Evolutionary conservation across 2,113 vertebrate species (phyloP), one percentile per base, ranked within the genome.

Genomic region (Larimichthys polyactis): DNA sequence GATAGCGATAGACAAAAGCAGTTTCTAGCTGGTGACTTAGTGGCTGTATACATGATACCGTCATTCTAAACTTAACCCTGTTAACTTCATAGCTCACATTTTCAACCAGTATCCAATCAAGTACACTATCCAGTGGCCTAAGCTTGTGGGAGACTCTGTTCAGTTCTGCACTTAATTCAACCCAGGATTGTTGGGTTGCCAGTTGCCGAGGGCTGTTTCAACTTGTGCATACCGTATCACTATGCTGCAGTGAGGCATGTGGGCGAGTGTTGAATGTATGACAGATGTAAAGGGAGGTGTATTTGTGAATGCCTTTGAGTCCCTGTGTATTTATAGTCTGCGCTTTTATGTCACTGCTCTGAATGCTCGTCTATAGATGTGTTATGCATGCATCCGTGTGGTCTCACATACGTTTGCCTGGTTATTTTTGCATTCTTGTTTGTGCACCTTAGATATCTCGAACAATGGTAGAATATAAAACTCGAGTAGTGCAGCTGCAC

Each of bases 271-370:
- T 75, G 60, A 54, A 32, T 66, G 67, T 75, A 69, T 75, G 20
- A 84, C 51, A 49, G 72, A 80, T 82, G 73, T 62, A 67, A 49
- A 54, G 24, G 20, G 4, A 44, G 32, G 52, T 55, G 27, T 65
- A 27, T 19, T 51, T 69, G 54, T 24, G 55, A 24, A 24, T 88
- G 12, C 83, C 40, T 58, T 64, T 62, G 22, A 9, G 14, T 65
- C 43, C 46, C 11, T 2, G 40, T 64, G 16, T 86, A 81, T 83
- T 85, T 84, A 63, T 79, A 86, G 77, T 71, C 69, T 67, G 57
- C 29, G 32, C 57, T 40, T 76, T 79, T 27, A 51, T 65, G 65
- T 75, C 66, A 71, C 67, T 14, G 51, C 71, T 70, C 51, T 52
- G 52, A 27, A 63, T 62, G 12, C 4, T 64, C 22, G 14, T 67